Base-by-base conservation (phyloP, 1,140 invertebrate genomes). In the Drosophila gunungcola region DNA sequence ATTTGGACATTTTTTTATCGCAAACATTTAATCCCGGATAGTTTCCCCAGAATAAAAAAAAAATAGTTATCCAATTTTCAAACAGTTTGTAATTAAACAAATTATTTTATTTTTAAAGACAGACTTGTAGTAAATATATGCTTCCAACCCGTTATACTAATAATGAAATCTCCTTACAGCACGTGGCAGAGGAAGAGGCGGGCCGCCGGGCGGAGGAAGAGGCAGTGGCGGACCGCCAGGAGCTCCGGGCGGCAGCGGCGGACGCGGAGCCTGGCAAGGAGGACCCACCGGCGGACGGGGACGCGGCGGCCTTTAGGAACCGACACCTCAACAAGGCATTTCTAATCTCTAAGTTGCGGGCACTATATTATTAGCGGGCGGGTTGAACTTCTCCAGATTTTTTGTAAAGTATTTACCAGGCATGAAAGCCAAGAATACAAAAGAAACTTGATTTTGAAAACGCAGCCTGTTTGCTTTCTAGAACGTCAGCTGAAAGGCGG, bases 191-290 rank as follows among this genome's bases (percentile, higher is more conserved):
- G 92, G 92, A 25, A 80, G 92, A 79, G 92, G 92, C 57, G 85
- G 89, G 4, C 81, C 90, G 32, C 84, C 88, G 4, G 85, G 84
- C 16, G 92, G 86, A 2, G 85, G 91, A 34, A 75, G 82, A 56
- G 92, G 81, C 11, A 72, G 79, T 12, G 90, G 90, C 21, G 86
- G 88, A n/a, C 90, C 90, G 29, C 67, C 84, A 25, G 81, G 92
- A 27, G 85, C 86, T 41, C 86, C 91, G 11, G 85, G 84, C 13
- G 92, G 84, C n/a, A 78, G 91, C n/a, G 82, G 91, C 13, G 93
- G 93, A 70, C 92, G 93, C 39, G 91, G 92, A 25, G 86, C 92
- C 42, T 90, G 89, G 82, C 88, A 91, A 72, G 92, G 91, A 38
- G 91, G 92, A 46, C 91, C 92, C 1, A 92, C 89, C 16, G 91